Conservation (phyloP, 2,888 invertebrate genomes). For the Aspidiotus destructor region DNA sequence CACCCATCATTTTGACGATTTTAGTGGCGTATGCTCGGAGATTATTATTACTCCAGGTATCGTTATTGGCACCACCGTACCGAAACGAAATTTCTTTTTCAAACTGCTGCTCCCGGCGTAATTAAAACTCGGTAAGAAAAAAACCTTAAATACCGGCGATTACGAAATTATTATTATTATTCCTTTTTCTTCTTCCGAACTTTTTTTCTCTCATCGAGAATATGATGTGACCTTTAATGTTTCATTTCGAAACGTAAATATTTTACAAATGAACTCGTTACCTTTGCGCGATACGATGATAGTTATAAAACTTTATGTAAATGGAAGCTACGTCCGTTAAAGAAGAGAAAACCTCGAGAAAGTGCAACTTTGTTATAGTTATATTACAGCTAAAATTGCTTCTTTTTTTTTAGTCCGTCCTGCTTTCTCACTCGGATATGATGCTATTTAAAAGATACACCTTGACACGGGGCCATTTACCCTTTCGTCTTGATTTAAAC, state of each 20-base stretch:
- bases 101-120: too few species aligned
- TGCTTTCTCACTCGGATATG: constrained; percentile 7
- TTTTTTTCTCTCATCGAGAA: too few species aligned
- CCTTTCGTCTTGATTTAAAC: constrained; percentile 30
- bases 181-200: too few species aligned
- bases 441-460: constrained; percentile 18
- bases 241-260: background rate
- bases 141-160: too few species aligned
- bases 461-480: constrained; percentile 14
- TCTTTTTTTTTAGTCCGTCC: constrained; percentile 11
- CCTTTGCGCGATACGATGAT: background rate
- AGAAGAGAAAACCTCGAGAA: background rate
- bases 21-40: too few species aligned
- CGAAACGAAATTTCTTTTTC: too few species aligned
- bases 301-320: constrained; percentile 27
- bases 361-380: constrained; percentile 12
- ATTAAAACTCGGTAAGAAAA: too few species aligned
- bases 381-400: constrained; percentile 24
- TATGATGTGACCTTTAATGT: background rate
- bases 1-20: too few species aligned
- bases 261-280: constrained; percentile 2
- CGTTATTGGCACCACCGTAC: too few species aligned
- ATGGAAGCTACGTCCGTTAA: constrained; percentile 15
- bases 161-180: too few species aligned
- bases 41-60: too few species aligned